These are phyloP conservation scores for Delphinus delphis DNA, from an alignment of 2,113 vertebrate species.

Conservation along the genomic window DNA sequence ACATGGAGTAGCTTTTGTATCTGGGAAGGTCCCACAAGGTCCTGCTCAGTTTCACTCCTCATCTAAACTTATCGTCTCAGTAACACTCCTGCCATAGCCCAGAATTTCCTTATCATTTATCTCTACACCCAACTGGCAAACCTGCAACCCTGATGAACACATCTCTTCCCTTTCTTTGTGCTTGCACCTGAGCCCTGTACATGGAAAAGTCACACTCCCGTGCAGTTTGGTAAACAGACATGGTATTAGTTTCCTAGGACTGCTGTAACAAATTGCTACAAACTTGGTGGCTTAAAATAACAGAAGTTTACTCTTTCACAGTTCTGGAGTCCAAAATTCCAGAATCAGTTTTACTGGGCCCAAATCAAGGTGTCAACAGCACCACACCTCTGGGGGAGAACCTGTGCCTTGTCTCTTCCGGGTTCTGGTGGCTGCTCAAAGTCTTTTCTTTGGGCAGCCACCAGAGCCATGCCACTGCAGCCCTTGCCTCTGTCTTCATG, in stretches of 20 bases:
- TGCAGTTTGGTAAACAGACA: neutral
- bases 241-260: neutral
- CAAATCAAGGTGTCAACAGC: neutral
- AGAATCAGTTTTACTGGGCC: neutral
- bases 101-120: neutral
- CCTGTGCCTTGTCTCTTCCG: neutral
- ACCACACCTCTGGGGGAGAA: neutral
- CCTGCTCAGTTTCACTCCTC: neutral
- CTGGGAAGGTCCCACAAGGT: neutral
- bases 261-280: neutral
- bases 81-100: neutral
- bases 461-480: neutral
- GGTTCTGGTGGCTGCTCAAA: neutral
- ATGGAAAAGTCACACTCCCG: neutral
- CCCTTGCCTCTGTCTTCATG: neutral
- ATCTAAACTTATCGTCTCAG: neutral
- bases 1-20: neutral
- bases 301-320: neutral
- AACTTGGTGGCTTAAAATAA: neutral
- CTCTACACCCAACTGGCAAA: neutral
- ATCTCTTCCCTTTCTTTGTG: neutral
- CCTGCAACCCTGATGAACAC: neutral
- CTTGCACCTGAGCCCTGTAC: neutral
- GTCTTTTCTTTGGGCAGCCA: neutral
- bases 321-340: neutral